A percentile compares a stretch with the other conserved stretches of the same genome.
Evolutionary conservation across 1,140 invertebrate genomes (phyloP).

Genomic region (Aradophagus sp.): DNA sequence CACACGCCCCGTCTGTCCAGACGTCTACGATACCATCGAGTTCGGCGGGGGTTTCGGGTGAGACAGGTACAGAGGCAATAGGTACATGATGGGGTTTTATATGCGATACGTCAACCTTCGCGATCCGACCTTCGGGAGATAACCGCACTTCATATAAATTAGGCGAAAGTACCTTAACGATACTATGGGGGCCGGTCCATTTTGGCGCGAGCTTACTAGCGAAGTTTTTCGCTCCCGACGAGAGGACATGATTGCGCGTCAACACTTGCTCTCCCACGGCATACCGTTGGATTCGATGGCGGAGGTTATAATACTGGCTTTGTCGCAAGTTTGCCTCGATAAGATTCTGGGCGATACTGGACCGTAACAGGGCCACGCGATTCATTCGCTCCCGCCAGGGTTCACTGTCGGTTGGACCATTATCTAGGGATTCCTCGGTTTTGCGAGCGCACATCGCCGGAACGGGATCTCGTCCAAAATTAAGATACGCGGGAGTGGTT

Average conservation of each 20-base stretch:
- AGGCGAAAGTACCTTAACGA: background rate
- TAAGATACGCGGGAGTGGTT: too few relatives aligned
- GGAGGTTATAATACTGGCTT: background rate
- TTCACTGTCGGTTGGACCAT: too few relatives aligned
- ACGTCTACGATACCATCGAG: constrained; percentile 8
- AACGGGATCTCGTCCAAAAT: too few relatives aligned
- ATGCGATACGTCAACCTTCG: constrained; percentile 11
- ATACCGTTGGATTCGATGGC: constrained; percentile 6
- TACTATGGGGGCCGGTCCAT: constrained; percentile 5
- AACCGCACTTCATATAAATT: constrained; percentile 4
- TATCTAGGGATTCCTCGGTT: too few relatives aligned
- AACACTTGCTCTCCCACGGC: background rate
- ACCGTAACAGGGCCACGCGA: too few relatives aligned
- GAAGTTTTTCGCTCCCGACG: background rate
- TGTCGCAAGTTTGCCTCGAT: too few relatives aligned
- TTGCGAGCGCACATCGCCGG: too few relatives aligned
- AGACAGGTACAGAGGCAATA: background rate
- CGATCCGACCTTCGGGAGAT: background rate
- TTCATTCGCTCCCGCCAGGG: too few relatives aligned
- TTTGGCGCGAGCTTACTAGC: constrained; percentile 11
- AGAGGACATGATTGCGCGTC: constrained; percentile 2
- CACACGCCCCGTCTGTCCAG: constrained; percentile 12
- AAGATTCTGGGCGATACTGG: too few relatives aligned
- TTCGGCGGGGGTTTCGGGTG: background rate
- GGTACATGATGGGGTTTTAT: background rate